These are phyloP conservation scores for Philypnodon macrostomus DNA, from an alignment of 2,797 vertebrate genomes.

Conservation along the genomic window DNA sequence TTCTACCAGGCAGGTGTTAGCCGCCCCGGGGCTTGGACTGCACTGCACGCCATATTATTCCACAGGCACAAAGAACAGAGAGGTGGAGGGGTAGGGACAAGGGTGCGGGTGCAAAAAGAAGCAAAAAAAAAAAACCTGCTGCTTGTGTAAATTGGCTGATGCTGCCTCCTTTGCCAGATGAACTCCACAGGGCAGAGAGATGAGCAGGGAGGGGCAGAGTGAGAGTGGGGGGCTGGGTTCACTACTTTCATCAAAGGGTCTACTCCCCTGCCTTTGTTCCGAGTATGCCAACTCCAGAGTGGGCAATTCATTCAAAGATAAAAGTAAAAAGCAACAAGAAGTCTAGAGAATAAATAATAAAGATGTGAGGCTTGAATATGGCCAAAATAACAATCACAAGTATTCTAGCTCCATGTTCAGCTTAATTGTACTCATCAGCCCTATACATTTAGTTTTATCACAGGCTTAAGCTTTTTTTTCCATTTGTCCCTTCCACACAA, in stretches of 20 bases:
- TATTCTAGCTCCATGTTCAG: background rate
- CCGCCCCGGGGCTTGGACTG: conserved; percentile 50
- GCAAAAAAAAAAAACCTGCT: conserved; percentile 41
- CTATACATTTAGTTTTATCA: too few relatives aligned
- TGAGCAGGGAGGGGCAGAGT: conserved; percentile 50
- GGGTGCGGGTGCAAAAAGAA: conserved; percentile 35
- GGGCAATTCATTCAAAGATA: conserved; percentile 53
- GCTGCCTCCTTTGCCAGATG: conserved; percentile 72
- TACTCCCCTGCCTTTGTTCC: conserved; percentile 41
- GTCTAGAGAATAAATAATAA: conserved; percentile 29
- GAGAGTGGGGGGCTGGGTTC: conserved; percentile 60
- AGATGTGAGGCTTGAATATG: conserved; percentile 26
- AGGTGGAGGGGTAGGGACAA: conserved; percentile 36
- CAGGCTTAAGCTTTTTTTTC: too few relatives aligned
- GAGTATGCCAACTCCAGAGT: conserved; percentile 57
- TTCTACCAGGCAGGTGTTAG: conserved; percentile 53
- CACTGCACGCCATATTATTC: conserved; percentile 50
- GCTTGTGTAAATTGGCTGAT: conserved; percentile 72
- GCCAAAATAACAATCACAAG: background rate
- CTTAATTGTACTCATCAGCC: too few relatives aligned
- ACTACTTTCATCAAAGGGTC: conserved; percentile 69
- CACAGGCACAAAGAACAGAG: conserved; percentile 53
- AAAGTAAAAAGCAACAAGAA: conserved; percentile 38
- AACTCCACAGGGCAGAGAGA: conserved; percentile 74
- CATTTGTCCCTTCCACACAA: too few relatives aligned